phyloP scores from a whole-genome alignment of 1,140 invertebrate genomes.

The Acromyrmex echinatior region DNA sequence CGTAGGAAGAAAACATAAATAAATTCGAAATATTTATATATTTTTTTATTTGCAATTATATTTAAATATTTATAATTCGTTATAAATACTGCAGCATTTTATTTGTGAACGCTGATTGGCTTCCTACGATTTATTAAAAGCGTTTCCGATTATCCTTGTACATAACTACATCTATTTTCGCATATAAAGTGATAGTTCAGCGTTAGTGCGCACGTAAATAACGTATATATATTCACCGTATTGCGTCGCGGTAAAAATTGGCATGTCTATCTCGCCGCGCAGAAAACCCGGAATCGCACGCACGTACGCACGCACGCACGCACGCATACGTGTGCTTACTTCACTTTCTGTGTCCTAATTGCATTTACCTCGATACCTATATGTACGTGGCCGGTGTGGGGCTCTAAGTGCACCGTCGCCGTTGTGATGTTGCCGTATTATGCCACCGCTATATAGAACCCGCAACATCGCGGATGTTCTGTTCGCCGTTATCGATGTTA shows the following conservation, averaged over 20 bases:
- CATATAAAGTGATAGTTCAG: neutral
- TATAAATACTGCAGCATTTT: neutral
- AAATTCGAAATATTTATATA: neutral
- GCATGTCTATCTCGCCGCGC: neutral
- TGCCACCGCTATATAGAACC: neutral
- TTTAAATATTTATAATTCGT: neutral
- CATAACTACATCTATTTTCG: neutral
- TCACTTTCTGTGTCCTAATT: constrained; percentile 70
- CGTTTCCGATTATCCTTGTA: neutral
- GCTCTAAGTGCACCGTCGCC: constrained; percentile 34
- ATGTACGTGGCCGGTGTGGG: neutral
- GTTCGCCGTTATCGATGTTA: constrained; percentile 37
- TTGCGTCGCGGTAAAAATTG: constrained; percentile 35
- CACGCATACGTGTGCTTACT: neutral
- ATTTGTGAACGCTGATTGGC: neutral
- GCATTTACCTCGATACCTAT: constrained; percentile 64
- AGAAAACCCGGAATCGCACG: constrained; percentile 36
- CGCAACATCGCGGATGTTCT: constrained; percentile 47
- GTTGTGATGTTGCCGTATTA: constrained; percentile 21
- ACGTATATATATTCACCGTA: neutral
- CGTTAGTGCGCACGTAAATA: constrained; percentile 14
- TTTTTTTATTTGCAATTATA: constrained; percentile 10
- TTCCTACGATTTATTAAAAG: constrained; percentile 14
- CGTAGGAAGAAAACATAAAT: neutral
- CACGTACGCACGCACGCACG: neutral